These are phyloP conservation scores for Parascotia fuliginaria DNA, from an alignment of 2,888 invertebrate genomes.

Conservation along the genomic window DNA sequence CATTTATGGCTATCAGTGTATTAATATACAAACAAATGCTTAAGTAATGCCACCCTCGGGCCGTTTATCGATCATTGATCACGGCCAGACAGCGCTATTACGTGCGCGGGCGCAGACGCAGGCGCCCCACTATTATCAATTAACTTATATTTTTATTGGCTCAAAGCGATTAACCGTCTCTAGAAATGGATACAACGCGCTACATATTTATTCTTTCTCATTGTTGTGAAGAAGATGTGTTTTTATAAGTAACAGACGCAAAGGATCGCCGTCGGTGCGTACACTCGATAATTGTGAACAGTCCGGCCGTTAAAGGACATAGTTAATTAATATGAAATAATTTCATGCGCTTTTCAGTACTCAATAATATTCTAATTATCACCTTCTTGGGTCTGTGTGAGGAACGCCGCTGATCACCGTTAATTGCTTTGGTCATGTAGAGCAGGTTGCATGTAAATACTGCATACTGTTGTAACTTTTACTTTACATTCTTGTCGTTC, in stretches of 20 bases:
- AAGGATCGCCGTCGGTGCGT: constrained; percentile 5
- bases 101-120: constrained; percentile 19
- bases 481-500: too few species aligned
- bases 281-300: constrained; percentile 16
- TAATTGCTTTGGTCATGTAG: neutral
- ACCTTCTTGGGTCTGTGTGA: neutral
- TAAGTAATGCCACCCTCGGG: constrained; percentile 10
- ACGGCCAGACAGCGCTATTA: constrained; percentile 28
- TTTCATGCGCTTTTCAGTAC: neutral
- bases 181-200: constrained; percentile 29
- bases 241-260: constrained; percentile 7
- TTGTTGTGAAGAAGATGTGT: constrained; percentile 21
- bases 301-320: constrained; percentile 13
- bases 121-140: constrained; percentile 31
- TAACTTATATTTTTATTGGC: constrained; percentile 39
- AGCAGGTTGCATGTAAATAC: neutral
- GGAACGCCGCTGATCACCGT: neutral
- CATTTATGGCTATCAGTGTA: constrained; percentile 1
- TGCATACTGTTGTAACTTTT: neutral
- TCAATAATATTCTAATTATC: constrained; percentile 1
- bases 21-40: constrained; percentile 23
- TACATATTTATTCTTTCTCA: constrained; percentile 30
- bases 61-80: constrained; percentile 28
- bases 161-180: constrained; percentile 36
- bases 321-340: constrained; percentile 18